Evolutionary conservation across 2,888 invertebrate genomes (phyloP).

Genomic region (Cremastinae sp.): DNA sequence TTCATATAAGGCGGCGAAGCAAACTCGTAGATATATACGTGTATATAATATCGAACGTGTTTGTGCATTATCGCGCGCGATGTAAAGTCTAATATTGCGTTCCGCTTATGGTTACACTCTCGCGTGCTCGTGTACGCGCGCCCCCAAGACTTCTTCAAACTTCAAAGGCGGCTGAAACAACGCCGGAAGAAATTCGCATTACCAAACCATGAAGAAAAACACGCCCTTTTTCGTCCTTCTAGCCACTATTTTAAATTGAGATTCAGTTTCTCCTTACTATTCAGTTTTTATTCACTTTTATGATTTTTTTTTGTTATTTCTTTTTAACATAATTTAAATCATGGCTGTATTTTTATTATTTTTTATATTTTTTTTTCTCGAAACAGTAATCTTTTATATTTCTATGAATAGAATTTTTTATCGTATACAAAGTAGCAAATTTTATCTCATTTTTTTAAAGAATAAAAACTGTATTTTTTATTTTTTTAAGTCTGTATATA

Average conservation of each 20-base stretch:
- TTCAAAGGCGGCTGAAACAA: slow-evolving; percentile 48
- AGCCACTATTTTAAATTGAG: background rate
- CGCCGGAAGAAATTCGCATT: slow-evolving; percentile 54
- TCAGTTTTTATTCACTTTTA: too few relatives aligned
- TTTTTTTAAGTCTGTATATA: too few relatives aligned
- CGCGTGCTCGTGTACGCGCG: slow-evolving; percentile 45
- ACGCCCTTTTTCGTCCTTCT: background rate
- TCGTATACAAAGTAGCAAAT: too few relatives aligned
- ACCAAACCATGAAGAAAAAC: background rate
- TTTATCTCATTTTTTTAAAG: too few relatives aligned
- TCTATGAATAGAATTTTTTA: too few relatives aligned
- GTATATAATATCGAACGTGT: slow-evolving; percentile 35
- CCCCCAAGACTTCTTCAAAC: slow-evolving; percentile 37
- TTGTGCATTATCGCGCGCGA: slow-evolving; percentile 39
- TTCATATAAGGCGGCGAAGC: slow-evolving; percentile 22
- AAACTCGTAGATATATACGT: slow-evolving; percentile 6
- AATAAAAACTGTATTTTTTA: too few relatives aligned
- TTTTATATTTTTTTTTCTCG: too few relatives aligned
- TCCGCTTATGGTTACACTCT: slow-evolving; percentile 43
- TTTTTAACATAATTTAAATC: too few relatives aligned
- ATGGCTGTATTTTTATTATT: too few relatives aligned
- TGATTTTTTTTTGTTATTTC: background rate
- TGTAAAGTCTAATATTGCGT: slow-evolving; percentile 34
- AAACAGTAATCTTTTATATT: too few relatives aligned
- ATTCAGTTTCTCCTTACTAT: background rate